Evolutionary conservation across 2,797 vertebrate species (phyloP), one percentile per base, ranked within the genome.

Genomic region (Neostethus bicornis): DNA sequence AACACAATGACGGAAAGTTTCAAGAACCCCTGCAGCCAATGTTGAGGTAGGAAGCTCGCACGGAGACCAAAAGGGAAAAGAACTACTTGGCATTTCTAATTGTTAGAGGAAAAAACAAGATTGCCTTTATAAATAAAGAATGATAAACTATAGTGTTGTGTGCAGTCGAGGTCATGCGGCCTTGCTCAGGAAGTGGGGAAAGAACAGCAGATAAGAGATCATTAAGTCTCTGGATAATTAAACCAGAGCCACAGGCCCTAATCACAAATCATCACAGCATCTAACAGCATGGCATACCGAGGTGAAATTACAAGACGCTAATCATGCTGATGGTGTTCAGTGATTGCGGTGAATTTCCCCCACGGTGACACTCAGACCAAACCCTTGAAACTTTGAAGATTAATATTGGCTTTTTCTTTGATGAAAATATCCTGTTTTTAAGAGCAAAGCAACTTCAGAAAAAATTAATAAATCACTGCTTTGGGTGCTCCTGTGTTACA

Each of bases 121-220:
- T 66, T 43, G 59, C 83, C 67, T 70, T 1, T 70, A 73, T 77
- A 88, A 89, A 89, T 86, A 88, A 88, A 87, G 77, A 90, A 58
- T 66, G 77, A 74, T 80, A 77, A 32, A 46, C 16, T 39, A 25
- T 51, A 34, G 58, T 61, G 65, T 56, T 19, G 61, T 61, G 53
- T 61, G 73, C 60, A 54, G 47, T 26, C 35, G 71, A 77, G 73
- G 80, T 74, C 77, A 84, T 79, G 64, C 67, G 76, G 29, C 70
- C 59, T 48, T 25, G 20, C 66, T 51, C 83, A 83, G 89, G 86
- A 91, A 87, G 83, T 68, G 50, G 62, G 68, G 64, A 77, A 79
- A 73, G 73, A 84, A 80, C 71, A 66, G 68, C 73, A 79, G 86
- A 90, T 89, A 87, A 87, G 80, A 66, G 61, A 83, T 89, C 80